phyloP scores from a whole-genome alignment of 2,888 invertebrate genomes.

The Melieria crassipennis region DNA sequence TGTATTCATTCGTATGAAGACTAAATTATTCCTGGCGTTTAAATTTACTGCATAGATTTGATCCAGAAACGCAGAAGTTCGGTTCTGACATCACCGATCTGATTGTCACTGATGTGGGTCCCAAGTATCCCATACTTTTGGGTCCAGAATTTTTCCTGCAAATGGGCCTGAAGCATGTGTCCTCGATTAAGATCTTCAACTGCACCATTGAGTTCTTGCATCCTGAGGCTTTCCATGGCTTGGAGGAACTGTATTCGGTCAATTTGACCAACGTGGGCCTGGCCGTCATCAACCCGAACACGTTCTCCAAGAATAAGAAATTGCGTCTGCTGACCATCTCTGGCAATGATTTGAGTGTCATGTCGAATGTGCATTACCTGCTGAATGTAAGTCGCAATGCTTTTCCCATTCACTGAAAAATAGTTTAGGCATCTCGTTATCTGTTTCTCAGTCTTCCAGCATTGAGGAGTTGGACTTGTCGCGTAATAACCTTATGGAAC shows the following conservation, averaged over 20 bases:
- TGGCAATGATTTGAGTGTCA: slow-evolving; percentile 71
- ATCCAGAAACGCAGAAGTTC: slow-evolving; percentile 74
- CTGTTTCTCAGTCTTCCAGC: slow-evolving; percentile 66
- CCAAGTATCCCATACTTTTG: slow-evolving; percentile 70
- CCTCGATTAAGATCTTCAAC: slow-evolving; percentile 76
- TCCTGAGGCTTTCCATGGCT: slow-evolving; percentile 75
- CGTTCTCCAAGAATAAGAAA: slow-evolving; percentile 75
- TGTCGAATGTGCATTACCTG: slow-evolving; percentile 60
- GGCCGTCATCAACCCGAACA: slow-evolving; percentile 74
- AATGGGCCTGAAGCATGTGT: slow-evolving; percentile 73
- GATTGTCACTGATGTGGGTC: slow-evolving; percentile 73
- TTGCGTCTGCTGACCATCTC: slow-evolving; percentile 74
- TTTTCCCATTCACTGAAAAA: not conserved
- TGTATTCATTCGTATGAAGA: too few relatives aligned
- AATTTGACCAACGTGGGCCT: slow-evolving; percentile 77
- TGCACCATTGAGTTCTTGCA: slow-evolving; percentile 75
- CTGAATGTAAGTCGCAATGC: slow-evolving; percentile 51
- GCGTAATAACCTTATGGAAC: slow-evolving; percentile 73
- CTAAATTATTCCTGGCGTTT: not conserved
- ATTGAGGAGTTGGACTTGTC: slow-evolving; percentile 79
- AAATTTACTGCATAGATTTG: slow-evolving; percentile 64
- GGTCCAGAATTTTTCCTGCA: slow-evolving; percentile 72
- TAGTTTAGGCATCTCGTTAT: not conserved
- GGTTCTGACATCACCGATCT: slow-evolving; percentile 74
- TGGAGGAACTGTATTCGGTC: slow-evolving; percentile 74